These are phyloP conservation scores for Eutolmus rufibarbis DNA, from an alignment of 2,888 invertebrate species.

Conservation along the genomic window DNA sequence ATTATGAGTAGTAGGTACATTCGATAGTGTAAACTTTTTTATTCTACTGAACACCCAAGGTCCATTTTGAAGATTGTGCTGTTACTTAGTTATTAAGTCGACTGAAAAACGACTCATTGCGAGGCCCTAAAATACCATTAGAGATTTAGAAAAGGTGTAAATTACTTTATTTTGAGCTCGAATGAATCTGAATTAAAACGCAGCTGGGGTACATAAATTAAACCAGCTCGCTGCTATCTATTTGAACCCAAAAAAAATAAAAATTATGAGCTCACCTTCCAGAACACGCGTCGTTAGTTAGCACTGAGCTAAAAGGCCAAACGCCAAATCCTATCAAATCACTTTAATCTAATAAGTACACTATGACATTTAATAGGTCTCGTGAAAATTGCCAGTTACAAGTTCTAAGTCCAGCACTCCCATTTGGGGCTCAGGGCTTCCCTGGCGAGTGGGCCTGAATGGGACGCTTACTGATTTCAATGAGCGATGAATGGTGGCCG, in stretches of 20 bases:
- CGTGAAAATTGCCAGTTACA: neutral
- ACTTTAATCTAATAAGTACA: slow-evolving; percentile 5
- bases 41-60: neutral
- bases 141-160: neutral
- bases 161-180: neutral
- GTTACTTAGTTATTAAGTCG: neutral
- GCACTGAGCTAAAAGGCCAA: neutral
- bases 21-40: too few relatives aligned
- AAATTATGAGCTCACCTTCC: neutral
- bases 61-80: neutral
- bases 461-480: slow-evolving; percentile 33
- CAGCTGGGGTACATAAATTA: neutral
- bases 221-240: neutral
- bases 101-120: neutral
- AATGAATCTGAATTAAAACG: neutral
- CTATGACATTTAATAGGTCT: neutral
- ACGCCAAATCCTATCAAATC: slow-evolving; percentile 1
- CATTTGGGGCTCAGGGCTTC: neutral
- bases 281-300: neutral
- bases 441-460: neutral
- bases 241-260: neutral
- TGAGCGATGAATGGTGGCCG: slow-evolving; percentile 9
- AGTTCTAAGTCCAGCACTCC: neutral
- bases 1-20: too few relatives aligned
- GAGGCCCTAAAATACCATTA: neutral